Conservation (phyloP, 2,888 invertebrate genomes). For the Trichogramma dendrolimi region DNA sequence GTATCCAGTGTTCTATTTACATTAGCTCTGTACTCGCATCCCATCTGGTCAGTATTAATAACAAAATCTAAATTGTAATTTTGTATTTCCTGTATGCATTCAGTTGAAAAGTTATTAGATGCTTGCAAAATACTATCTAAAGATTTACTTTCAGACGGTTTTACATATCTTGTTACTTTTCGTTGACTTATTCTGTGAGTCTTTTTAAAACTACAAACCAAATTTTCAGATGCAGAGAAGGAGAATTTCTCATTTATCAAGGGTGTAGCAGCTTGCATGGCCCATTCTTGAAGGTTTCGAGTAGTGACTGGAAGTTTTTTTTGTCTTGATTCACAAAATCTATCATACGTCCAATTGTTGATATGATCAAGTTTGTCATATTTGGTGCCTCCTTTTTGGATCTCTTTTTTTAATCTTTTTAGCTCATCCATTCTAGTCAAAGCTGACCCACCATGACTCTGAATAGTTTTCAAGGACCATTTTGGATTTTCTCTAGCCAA, state of each 20-base stretch:
- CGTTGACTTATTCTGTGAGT: neutral
- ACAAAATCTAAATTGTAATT: conserved; percentile 27
- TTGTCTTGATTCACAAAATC: conserved; percentile 29
- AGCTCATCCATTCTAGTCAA: no score
- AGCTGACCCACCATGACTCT: no score
- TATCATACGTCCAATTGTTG: conserved; percentile 29
- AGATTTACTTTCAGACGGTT: neutral
- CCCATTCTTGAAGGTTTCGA: conserved; percentile 32
- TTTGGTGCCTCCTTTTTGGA: conserved; percentile 28
- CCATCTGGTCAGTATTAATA: conserved; percentile 29
- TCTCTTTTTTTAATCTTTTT: no score
- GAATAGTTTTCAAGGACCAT: no score
- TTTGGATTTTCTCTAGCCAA: no score
- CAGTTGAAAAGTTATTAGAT: no score
- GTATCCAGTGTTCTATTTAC: conserved; percentile 9
- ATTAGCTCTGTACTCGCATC: conserved; percentile 14
- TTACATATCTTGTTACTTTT: conserved; percentile 11
- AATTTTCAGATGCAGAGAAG: conserved; percentile 25
- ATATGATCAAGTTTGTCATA: conserved; percentile 27
- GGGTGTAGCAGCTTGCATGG: conserved; percentile 10
- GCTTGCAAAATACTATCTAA: neutral
- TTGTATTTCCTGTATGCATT: conserved; percentile 20
- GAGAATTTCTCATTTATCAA: conserved; percentile 11
- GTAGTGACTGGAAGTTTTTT: conserved; percentile 28
- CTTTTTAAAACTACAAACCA: conserved; percentile 13